phyloP scores from a whole-genome alignment of 2,797 vertebrate genomes.

The Galago senegalensis region DNA sequence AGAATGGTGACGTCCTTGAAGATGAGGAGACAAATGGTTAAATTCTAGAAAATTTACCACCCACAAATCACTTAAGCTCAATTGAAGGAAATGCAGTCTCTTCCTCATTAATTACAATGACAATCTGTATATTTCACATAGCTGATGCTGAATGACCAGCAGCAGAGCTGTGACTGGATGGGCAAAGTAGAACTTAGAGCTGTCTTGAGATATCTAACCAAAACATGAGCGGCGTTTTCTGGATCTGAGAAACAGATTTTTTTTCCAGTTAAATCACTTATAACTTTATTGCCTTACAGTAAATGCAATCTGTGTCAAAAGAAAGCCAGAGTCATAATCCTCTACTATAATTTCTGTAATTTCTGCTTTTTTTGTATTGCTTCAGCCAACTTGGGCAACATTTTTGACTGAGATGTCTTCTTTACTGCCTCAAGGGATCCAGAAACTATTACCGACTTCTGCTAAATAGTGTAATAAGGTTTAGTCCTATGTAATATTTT shows the following conservation, averaged over 20 bases:
- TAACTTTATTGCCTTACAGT: constrained; percentile 69
- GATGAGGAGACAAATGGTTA: neutral
- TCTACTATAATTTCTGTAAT: neutral
- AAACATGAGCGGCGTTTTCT: neutral
- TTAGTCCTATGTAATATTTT: neutral
- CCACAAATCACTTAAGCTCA: neutral
- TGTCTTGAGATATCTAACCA: neutral
- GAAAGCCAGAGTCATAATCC: constrained; percentile 51
- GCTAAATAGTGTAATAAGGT: neutral
- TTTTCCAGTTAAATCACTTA: constrained; percentile 70
- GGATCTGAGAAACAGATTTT: neutral
- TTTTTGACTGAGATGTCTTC: neutral
- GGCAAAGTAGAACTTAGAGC: neutral
- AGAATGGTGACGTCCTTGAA: constrained; percentile 13
- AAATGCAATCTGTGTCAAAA: constrained; percentile 48
- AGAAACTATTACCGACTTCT: constrained; percentile 15
- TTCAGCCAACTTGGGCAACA: too few species aligned
- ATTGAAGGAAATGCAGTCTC: neutral
- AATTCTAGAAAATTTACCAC: neutral
- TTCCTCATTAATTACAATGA: constrained; percentile 20
- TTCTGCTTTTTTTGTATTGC: too few species aligned
- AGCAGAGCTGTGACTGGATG: neutral
- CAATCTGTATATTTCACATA: neutral
- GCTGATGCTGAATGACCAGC: neutral
- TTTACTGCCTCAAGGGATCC: neutral